Base-by-base conservation (phyloP, 2,888 invertebrate species). In the Argyresthia goedartella region DNA sequence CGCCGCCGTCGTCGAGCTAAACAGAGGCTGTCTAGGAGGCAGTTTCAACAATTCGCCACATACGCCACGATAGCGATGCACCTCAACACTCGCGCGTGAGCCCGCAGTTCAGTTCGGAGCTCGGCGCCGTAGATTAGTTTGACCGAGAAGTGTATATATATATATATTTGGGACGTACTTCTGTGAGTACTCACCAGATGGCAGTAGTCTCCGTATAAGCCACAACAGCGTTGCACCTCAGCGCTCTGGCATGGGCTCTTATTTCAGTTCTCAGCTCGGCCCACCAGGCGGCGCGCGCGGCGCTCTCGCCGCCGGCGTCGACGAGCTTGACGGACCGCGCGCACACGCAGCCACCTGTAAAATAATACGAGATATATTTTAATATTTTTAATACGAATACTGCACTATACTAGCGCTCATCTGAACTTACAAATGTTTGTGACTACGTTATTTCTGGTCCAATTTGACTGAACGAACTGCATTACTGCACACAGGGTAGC, bases 11-110 rank as follows among this genome's bases (percentile, higher is more conserved):
- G 49, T 78, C 75, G 2, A 85, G 64, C 59, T 85, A 76, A 56
- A 81, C 85, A 0, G 82, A 82, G n/a, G 99, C 97, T 25, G 25
- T 25, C 25, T 25, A 25, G 25, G 25, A 25, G 25, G 25, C 6
- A 25, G 25, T 25, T 25, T 25, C 25, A 6, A 2, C 25, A 9
- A 6, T 1, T 57, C 85, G 99, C 99, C n/a, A 89, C 89, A 76
- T 99, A 99, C 0, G 96, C 98, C 43, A 99, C 85, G 48, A 99
- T 96, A 6, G 97, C 96, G 73, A 97, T 97, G 66, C 99, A 99
- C 10, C 95, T 94, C 57, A 99, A 86, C 1, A 97, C 94, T 42
- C 96, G 88, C 6, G 96, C 95, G 74, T 99, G 98, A 3, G 98
- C 96, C 0, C 97, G 89, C 53, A 99, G 93, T 88, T 99, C 99